Conservation (phyloP, 2,797 vertebrate genomes). For the Coregonus suidteri region DNA sequence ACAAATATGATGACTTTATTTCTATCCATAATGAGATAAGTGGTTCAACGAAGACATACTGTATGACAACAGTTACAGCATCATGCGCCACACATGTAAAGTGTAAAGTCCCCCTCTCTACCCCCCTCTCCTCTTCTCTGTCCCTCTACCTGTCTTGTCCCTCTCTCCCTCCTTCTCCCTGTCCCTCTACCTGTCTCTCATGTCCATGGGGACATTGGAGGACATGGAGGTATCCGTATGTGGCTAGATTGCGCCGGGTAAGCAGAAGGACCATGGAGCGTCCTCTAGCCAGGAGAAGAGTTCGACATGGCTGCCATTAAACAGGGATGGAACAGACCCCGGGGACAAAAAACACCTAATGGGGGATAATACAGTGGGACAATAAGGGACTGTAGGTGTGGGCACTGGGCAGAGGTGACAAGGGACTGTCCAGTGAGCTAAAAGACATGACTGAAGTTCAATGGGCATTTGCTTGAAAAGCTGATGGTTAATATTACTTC, state of each 20-base stretch:
- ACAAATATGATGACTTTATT: background rate
- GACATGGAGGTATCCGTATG: background rate
- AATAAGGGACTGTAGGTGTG: no score
- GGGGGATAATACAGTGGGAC: no score
- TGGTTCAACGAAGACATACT: background rate
- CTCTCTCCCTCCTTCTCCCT: background rate
- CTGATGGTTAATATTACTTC: background rate
- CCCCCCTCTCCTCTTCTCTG: background rate
- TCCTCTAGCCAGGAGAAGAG: background rate
- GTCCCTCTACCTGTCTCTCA: background rate
- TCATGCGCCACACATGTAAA: background rate
- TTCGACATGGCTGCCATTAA: background rate
- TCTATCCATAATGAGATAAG: background rate
- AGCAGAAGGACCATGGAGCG: background rate
- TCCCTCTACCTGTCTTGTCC: background rate
- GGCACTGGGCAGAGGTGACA: background rate
- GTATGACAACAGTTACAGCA: background rate
- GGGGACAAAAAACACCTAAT: background rate
- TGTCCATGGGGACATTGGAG: background rate
- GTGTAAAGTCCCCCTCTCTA: background rate
- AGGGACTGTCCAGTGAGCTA: background rate
- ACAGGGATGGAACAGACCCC: background rate
- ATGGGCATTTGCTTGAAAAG: no score
- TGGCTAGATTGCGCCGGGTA: background rate
- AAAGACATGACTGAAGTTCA: no score